Evolutionary conservation across 1,140 invertebrate genomes (phyloP).

Genomic region (Atopsyche davidsoni): DNA sequence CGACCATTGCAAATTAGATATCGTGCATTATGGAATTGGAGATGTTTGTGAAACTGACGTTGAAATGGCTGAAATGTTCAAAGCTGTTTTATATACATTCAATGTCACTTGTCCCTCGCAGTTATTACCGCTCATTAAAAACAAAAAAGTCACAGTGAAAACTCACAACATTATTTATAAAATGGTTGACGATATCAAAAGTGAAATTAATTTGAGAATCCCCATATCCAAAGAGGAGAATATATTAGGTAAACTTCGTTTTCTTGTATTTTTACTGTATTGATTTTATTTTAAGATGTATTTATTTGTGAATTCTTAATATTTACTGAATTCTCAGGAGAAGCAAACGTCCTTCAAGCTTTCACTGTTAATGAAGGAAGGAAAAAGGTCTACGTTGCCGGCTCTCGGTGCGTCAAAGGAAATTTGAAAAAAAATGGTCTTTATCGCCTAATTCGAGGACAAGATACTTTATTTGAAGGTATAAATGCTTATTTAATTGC

Average conservation of each 20-base stretch:
- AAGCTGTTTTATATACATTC: constrained; percentile 81
- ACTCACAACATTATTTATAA: constrained; percentile 86
- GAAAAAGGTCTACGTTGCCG: constrained; percentile 81
- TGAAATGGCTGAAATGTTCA: constrained; percentile 78
- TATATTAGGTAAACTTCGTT: constrained; percentile 53
- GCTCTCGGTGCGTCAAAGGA: constrained; percentile 79
- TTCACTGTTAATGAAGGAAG: constrained; percentile 78
- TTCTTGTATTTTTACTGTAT: constrained; percentile 13
- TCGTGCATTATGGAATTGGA: constrained; percentile 89
- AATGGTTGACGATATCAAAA: constrained; percentile 81
- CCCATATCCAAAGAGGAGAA: constrained; percentile 70
- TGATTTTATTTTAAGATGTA: neutral
- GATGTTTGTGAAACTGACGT: constrained; percentile 75
- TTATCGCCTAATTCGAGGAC: constrained; percentile 66
- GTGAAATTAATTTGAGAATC: constrained; percentile 68
- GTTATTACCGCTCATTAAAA: constrained; percentile 41
- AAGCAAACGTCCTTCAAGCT: constrained; percentile 79
- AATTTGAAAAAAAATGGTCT: constrained; percentile 60
- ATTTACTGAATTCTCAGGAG: constrained; percentile 51
- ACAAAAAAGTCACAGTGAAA: constrained; percentile 56
- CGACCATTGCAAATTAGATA: constrained; percentile 69
- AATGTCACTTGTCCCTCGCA: constrained; percentile 59
- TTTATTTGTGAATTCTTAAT: constrained; percentile 11
- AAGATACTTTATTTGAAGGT: constrained; percentile 71
- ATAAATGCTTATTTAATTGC: no score